Conservation (phyloP, 23 tunicate genomes). For the Botrylloides violaceus region DNA sequence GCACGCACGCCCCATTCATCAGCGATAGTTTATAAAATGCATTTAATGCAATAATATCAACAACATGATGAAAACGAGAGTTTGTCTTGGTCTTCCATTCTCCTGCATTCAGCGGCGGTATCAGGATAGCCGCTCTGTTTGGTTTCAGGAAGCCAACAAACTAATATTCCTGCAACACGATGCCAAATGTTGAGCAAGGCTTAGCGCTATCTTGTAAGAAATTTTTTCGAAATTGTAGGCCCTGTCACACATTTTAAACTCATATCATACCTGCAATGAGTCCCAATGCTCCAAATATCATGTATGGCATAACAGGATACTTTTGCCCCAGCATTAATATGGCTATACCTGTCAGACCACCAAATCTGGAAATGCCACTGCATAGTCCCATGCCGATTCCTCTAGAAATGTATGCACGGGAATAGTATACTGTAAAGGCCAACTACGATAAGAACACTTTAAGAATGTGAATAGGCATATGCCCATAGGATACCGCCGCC, state of each 20-base stretch:
- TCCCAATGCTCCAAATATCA: constrained; percentile 53
- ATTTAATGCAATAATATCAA: background rate
- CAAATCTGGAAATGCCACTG: constrained; percentile 59
- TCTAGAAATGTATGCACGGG: constrained; percentile 31
- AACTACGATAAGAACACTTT: no score
- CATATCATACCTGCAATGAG: constrained; percentile 73
- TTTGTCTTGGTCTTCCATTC: constrained; percentile 29
- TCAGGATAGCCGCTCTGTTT: constrained; percentile 62
- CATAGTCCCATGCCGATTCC: constrained; percentile 84
- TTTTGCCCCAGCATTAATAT: constrained; percentile 40
- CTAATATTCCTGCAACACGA: constrained; percentile 34
- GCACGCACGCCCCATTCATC: no score
- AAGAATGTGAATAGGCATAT: no score
- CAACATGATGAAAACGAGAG: constrained; percentile 17
- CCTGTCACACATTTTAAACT: no score
- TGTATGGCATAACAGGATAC: constrained; percentile 34
- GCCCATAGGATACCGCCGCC: no score
- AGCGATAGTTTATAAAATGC: no score
- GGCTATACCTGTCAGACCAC: constrained; percentile 43
- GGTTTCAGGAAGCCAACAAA: constrained; percentile 64
- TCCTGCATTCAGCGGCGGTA: constrained; percentile 41
- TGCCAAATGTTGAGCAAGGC: no score
- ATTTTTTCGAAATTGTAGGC: no score
- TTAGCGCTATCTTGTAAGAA: no score
- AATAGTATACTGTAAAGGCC: no score